Conservation (phyloP, 2,797 vertebrate species). For the Geotrypetes seraphini region DNA sequence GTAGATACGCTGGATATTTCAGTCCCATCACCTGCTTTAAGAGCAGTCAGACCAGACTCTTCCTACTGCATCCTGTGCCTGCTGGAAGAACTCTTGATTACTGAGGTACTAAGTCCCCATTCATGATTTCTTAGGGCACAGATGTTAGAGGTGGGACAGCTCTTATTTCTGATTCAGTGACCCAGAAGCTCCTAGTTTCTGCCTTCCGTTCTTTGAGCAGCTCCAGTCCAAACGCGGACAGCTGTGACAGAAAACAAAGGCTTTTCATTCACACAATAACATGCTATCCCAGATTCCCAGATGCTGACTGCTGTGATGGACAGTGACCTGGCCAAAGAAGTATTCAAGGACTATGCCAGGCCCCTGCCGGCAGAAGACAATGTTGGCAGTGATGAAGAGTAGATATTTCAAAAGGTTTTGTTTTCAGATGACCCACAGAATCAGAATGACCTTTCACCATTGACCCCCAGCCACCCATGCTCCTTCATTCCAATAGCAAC, state of each 20-base stretch:
- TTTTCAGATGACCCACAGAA: slow-evolving; percentile 53
- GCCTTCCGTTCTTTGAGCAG: slow-evolving; percentile 23
- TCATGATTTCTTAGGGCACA: too few species aligned
- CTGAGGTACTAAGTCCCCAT: too few species aligned
- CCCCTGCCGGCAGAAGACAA: slow-evolving; percentile 64
- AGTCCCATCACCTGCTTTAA: too few species aligned
- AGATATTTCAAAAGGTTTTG: slow-evolving; percentile 64
- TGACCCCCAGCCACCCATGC: slow-evolving; percentile 43
- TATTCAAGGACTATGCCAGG: slow-evolving; percentile 58
- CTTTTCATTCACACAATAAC: slow-evolving; percentile 47
- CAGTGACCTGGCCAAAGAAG: slow-evolving; percentile 49
- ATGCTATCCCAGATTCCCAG: slow-evolving; percentile 56
- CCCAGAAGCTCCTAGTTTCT: not conserved
- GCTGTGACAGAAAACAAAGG: slow-evolving; percentile 63
- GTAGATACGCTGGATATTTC: too few species aligned
- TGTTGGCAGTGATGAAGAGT: slow-evolving; percentile 69
- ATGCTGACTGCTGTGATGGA: slow-evolving; percentile 51
- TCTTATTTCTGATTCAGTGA: slow-evolving; percentile 13
- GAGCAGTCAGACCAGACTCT: too few species aligned
- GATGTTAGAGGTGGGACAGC: too few species aligned
- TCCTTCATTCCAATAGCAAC: slow-evolving; percentile 46
- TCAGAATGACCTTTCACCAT: slow-evolving; percentile 41
- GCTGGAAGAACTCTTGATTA: too few species aligned
- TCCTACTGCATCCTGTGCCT: too few species aligned
- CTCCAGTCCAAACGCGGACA: slow-evolving; percentile 41